These are phyloP conservation scores for Corydoras sp. DNA, from an alignment of 2,113 vertebrate species.

Conservation along the genomic window DNA sequence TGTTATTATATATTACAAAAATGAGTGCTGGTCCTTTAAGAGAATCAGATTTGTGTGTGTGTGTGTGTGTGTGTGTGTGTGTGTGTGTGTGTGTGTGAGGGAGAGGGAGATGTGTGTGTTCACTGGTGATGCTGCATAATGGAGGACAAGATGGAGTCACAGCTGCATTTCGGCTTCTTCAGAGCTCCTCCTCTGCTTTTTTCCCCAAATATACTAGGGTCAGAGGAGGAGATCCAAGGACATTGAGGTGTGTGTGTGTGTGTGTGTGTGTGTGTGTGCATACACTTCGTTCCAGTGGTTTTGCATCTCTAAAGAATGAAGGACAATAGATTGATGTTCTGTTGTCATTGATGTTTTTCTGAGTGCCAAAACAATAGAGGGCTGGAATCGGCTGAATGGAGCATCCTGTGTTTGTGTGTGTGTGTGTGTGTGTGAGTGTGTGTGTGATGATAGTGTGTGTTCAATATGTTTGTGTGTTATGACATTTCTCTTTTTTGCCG, in stretches of 20 bases:
- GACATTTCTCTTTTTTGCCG: too few relatives aligned
- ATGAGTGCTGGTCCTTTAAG: slow-evolving; percentile 29
- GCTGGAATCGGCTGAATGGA: slow-evolving; percentile 12
- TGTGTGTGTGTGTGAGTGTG: slow-evolving; percentile 13
- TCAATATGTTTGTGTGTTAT: neutral
- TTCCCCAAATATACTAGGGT: neutral
- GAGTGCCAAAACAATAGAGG: slow-evolving; percentile 5
- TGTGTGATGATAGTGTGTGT: neutral
- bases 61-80: slow-evolving; percentile 2
- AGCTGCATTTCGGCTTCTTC: slow-evolving; percentile 28
- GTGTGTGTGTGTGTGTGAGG: neutral
- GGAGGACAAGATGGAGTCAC: slow-evolving; percentile 40
- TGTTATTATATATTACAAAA: neutral
- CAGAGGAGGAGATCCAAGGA: neutral
- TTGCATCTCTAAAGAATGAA: slow-evolving; percentile 40
- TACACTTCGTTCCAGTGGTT: slow-evolving; percentile 12
- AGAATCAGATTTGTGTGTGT: slow-evolving; percentile 15
- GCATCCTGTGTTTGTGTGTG: slow-evolving; percentile 6
- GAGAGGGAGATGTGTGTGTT: neutral
- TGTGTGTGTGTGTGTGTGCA: slow-evolving; percentile 18
- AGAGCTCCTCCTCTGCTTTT: slow-evolving; percentile 12
- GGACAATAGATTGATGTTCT: slow-evolving; percentile 28
- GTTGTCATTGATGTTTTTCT: slow-evolving; percentile 20
- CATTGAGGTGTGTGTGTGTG: slow-evolving; percentile 9
- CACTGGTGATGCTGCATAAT: slow-evolving; percentile 31